Base-by-base conservation (phyloP, 1,140 invertebrate genomes). In the Drosophila dunni region DNA sequence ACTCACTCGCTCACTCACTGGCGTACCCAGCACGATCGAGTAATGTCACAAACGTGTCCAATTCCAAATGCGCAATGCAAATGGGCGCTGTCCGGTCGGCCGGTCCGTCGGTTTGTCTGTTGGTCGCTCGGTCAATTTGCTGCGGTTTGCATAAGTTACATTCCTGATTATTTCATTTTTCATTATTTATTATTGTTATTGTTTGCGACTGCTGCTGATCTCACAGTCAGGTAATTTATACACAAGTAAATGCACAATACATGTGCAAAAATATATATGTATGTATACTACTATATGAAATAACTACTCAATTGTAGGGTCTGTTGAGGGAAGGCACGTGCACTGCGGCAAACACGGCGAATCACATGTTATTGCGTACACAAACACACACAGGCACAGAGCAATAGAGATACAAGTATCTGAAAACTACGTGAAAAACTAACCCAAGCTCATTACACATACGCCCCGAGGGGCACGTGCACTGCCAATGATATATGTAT, bases 1-100 rank as follows among this genome's bases (percentile, higher is more conserved):
- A 75, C 50, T 58, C 24, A 24, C 24, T 24, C 24, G 24, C 24
- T 24, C 24, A 6, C 24, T 29, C 24, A 6, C 24, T 29, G 4
- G 24, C 24, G 3, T 40, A 48, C 60, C 40, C 51, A 61, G 71
- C 71, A 51, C 72, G 72, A 58, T 75, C 60, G 45, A 64, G 42
- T 64, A 75, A 75, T 70, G 78, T 65, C 78, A 75, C 67, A 75
- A 81, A 85, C 78, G 81, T 85, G 81, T 54, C 69, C 62, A 63
- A 80, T 65, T 63, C 56, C 44, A 75, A 75, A 63, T 63, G 72
- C 58, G 60, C 58, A 70, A 58, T 51, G 58, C 9, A 64, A 74
- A 34, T 69, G 46, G 63, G 60, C 60, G 60, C 61, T 64, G 68
- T 9, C 60, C 51, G 17, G 10, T 57, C 50, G 9, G 24, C 6